A percentile compares a stretch with the other conserved stretches of the same genome.
phyloP scores from a whole-genome alignment of 2,797 vertebrate species.

The Meriones psammophilus region DNA sequence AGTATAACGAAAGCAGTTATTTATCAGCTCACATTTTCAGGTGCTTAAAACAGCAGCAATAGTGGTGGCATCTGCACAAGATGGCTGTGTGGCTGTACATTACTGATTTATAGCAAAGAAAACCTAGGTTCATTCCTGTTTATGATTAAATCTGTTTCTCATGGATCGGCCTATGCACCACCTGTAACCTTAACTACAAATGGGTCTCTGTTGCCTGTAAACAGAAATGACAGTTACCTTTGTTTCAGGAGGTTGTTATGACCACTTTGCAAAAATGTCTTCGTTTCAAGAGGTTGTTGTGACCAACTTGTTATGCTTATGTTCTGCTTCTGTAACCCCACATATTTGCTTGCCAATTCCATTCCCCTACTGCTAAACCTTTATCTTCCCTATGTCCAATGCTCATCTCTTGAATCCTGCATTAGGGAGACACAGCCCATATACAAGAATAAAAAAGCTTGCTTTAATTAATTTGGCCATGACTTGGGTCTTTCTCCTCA shows the following conservation, averaged over 20 bases:
- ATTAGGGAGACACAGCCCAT: not conserved
- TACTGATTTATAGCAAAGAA: not conserved
- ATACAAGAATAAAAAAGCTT: not conserved
- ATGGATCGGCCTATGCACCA: not conserved
- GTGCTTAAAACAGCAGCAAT: conserved; percentile 25
- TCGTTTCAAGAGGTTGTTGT: not conserved
- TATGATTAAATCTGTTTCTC: not conserved
- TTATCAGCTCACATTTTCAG: conserved; percentile 44
- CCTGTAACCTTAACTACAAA: not conserved
- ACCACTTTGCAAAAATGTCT: not conserved
- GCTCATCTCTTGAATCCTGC: not conserved
- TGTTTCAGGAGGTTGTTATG: not conserved
- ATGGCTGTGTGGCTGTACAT: not conserved
- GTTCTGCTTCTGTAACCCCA: not conserved
- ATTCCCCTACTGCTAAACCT: not conserved
- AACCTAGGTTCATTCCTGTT: not conserved
- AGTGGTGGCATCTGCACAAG: not conserved
- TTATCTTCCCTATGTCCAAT: not conserved
- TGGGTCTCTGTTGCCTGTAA: not conserved
- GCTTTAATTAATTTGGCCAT: not conserved
- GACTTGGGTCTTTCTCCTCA: not conserved
- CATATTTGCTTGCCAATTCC: not conserved
- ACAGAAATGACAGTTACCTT: too few species aligned
- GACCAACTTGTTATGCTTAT: not conserved
- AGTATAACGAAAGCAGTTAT: not conserved